phyloP scores from a whole-genome alignment of 2,888 invertebrate genomes.

The Hydrotaea diabolus region DNA sequence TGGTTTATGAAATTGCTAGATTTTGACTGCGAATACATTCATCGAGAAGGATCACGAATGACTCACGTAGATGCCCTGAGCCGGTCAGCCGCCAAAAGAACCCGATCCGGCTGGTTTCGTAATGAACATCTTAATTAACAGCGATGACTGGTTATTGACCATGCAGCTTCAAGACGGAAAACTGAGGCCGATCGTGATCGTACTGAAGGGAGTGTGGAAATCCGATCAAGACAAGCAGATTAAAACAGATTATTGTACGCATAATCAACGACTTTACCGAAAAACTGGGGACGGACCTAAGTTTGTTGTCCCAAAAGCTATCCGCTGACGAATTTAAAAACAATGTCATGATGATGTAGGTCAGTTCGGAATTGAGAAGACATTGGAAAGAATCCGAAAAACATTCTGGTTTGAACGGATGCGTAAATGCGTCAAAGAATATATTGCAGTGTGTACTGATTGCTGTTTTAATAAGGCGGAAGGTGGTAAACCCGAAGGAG shows the following conservation, averaged over 20 bases:
- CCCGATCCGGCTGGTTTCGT: too few relatives aligned
- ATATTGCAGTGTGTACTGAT: background rate
- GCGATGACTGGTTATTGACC: conserved; percentile 6
- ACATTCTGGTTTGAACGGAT: conserved; percentile 63
- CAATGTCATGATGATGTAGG: conserved; percentile 62
- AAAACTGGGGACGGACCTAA: background rate
- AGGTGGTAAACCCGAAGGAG: conserved; percentile 39
- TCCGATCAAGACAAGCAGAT: conserved; percentile 18
- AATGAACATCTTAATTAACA: too few relatives aligned
- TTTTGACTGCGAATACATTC: too few relatives aligned
- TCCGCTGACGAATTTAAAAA: conserved; percentile 59
- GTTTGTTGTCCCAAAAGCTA: conserved; percentile 58
- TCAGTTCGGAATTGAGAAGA: conserved; percentile 63
- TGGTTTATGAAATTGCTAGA: too few relatives aligned
- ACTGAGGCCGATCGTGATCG: background rate
- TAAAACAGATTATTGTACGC: conserved; percentile 25
- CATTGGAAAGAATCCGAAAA: conserved; percentile 40
- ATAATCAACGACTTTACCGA: conserved; percentile 41
- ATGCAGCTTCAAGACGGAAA: conserved; percentile 46
- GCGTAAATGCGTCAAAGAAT: conserved; percentile 45
- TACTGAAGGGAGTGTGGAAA: background rate
- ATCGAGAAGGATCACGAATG: too few relatives aligned
- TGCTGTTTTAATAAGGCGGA: conserved; percentile 30
- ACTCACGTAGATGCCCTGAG: too few relatives aligned
- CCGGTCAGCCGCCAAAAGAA: too few relatives aligned